These are phyloP conservation scores for Leptinotarsa juncta DNA, from an alignment of 2,888 invertebrate species.

Conservation along the genomic window DNA sequence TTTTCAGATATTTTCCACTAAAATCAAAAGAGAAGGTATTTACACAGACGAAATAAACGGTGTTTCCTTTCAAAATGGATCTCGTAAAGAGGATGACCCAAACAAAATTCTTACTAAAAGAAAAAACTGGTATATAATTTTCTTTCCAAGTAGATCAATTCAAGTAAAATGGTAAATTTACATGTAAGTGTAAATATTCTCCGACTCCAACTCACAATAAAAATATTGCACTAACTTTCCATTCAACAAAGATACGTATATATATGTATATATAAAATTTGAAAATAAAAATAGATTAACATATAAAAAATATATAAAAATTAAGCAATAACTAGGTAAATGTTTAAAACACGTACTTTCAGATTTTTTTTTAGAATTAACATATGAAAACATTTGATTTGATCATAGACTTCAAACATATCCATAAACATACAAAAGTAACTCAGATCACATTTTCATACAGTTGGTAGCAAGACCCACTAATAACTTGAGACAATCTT, in stretches of 20 bases:
- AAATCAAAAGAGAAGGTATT: slow-evolving; percentile 19
- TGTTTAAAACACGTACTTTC: slow-evolving; percentile 39
- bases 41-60: slow-evolving; percentile 4
- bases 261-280: slow-evolving; percentile 56
- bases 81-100: slow-evolving; percentile 23
- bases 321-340: slow-evolving; percentile 51
- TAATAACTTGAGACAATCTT: background rate
- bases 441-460: slow-evolving; percentile 36
- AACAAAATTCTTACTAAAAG: slow-evolving; percentile 6
- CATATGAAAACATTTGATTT: slow-evolving; percentile 44
- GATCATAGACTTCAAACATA: slow-evolving; percentile 37
- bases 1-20: slow-evolving; percentile 3
- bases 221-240: slow-evolving; percentile 54
- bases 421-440: slow-evolving; percentile 36
- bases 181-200: slow-evolving; percentile 31
- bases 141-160: background rate
- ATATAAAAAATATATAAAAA: slow-evolving; percentile 56
- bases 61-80: slow-evolving; percentile 14
- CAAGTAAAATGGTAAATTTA: slow-evolving; percentile 33
- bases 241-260: slow-evolving; percentile 52
- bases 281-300: slow-evolving; percentile 57
- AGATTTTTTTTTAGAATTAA: slow-evolving; percentile 36
- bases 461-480: slow-evolving; percentile 11
- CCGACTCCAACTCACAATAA: slow-evolving; percentile 35
- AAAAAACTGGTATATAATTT: slow-evolving; percentile 21